Percentiles rank a stretch among this genome's conserved stretches.
Conservation (phyloP, 2,113 vertebrate species). For the Prinia subflava region DNA sequence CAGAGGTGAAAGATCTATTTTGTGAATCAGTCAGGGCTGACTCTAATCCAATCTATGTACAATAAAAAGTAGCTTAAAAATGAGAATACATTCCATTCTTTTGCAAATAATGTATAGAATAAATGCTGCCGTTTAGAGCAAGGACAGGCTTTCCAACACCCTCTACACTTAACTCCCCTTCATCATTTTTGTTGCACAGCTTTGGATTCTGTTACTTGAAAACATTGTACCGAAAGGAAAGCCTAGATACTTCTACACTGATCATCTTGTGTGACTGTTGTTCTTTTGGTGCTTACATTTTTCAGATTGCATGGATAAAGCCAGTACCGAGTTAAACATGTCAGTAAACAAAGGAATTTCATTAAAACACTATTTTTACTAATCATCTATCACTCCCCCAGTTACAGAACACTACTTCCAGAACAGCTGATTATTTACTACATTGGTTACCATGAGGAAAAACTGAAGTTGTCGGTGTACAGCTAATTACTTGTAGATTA, state of each 20-base stretch:
- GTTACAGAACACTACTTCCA: not conserved
- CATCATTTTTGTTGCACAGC: not conserved
- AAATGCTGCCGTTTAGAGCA: not conserved
- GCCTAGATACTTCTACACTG: not conserved
- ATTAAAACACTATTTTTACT: not conserved
- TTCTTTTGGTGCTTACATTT: conserved; percentile 41
- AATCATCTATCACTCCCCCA: not conserved
- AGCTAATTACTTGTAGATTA: conserved; percentile 3
- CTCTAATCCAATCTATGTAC: not conserved
- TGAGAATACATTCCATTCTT: conserved; percentile 47
- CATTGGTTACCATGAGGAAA: not conserved
- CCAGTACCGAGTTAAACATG: not conserved
- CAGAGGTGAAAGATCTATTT: not conserved
- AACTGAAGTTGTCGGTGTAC: not conserved
- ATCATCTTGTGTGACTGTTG: not conserved
- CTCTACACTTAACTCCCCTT: not conserved
- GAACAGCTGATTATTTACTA: not conserved
- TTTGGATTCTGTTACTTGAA: conserved; percentile 62
- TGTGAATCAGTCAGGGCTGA: not conserved
- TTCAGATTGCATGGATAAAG: conserved; percentile 14
- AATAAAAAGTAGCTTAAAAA: not conserved
- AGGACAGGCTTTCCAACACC: not conserved
- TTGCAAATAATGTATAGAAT: not conserved
- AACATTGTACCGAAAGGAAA: not conserved
- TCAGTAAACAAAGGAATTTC: not conserved